These are phyloP conservation scores for Apodemia mormo DNA, from an alignment of 2,888 invertebrate genomes.

Conservation along the genomic window DNA sequence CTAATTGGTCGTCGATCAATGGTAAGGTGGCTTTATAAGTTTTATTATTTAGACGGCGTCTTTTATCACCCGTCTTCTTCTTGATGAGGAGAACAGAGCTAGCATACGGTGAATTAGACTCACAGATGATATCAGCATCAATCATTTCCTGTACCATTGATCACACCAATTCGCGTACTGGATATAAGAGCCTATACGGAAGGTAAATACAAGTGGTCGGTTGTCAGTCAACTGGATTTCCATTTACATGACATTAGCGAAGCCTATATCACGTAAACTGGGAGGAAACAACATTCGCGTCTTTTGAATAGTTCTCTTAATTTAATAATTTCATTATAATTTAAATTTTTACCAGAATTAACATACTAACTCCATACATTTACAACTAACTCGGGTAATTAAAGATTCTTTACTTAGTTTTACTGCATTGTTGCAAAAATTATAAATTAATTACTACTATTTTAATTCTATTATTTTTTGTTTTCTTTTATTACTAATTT, in stretches of 20 bases:
- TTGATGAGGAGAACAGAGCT: slow-evolving; percentile 35
- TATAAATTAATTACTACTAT: too few relatives aligned
- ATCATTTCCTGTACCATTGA: slow-evolving; percentile 21
- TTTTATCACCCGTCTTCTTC: slow-evolving; percentile 30
- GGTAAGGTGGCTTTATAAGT: slow-evolving; percentile 7
- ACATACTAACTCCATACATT: not conserved
- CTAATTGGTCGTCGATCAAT: slow-evolving; percentile 22
- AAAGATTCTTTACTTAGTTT: not conserved
- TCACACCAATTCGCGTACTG: slow-evolving; percentile 12
- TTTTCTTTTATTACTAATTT: too few relatives aligned
- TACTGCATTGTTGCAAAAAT: not conserved
- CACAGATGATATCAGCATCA: slow-evolving; percentile 19
- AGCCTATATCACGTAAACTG: not conserved
- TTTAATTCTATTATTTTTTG: too few relatives aligned
- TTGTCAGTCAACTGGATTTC: not conserved
- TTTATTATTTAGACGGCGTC: slow-evolving; percentile 13
- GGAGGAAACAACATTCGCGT: not conserved
- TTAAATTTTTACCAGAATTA: not conserved
- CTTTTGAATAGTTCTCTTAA: not conserved
- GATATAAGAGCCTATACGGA: slow-evolving; percentile 3
- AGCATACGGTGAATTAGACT: slow-evolving; percentile 19
- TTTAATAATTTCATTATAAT: not conserved
- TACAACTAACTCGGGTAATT: not conserved
- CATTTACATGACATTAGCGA: not conserved
- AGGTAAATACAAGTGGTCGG: slow-evolving; percentile 6